These are phyloP conservation scores for Phaedon cochleariae DNA, from an alignment of 2,888 invertebrate genomes.

Conservation along the genomic window DNA sequence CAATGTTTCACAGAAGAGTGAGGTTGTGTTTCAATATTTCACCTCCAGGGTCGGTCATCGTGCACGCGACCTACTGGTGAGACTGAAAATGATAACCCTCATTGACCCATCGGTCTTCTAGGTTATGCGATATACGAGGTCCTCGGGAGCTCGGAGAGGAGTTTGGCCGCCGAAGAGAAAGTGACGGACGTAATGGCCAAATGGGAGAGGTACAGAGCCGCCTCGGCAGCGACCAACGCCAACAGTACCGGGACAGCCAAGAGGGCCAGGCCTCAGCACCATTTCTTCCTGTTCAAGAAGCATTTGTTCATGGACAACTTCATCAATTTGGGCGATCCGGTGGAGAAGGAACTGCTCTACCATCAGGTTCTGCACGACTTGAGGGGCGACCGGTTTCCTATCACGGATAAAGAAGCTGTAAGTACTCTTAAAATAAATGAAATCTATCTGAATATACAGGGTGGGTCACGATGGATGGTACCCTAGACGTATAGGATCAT, in stretches of 20 bases:
- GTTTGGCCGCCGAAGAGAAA: slow-evolving; percentile 85
- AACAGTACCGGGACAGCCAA: slow-evolving; percentile 56
- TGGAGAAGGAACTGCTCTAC: slow-evolving; percentile 92
- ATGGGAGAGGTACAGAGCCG: slow-evolving; percentile 86
- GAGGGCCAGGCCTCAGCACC: slow-evolving; percentile 65
- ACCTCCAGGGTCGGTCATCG: too few relatives aligned
- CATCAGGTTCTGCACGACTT: slow-evolving; percentile 93
- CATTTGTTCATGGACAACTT: slow-evolving; percentile 83
- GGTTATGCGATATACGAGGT: slow-evolving; percentile 95
- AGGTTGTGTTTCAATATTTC: too few relatives aligned
- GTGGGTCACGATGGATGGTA: too few relatives aligned
- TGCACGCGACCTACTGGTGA: too few relatives aligned
- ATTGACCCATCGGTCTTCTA: too few relatives aligned
- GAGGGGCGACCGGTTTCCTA: slow-evolving; percentile 89
- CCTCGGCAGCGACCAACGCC: slow-evolving; percentile 67
- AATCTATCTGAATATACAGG: too few relatives aligned
- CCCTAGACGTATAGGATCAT: too few relatives aligned
- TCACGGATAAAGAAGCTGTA: slow-evolving; percentile 93
- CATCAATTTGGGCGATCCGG: slow-evolving; percentile 81
- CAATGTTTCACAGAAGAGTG: too few relatives aligned
- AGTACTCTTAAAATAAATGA: slow-evolving; percentile 62
- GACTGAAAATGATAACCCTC: too few relatives aligned
- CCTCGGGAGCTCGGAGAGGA: slow-evolving; percentile 85
- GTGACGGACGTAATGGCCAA: slow-evolving; percentile 94
- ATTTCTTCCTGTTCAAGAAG: slow-evolving; percentile 81